A percentile compares a stretch with the other conserved stretches of the same genome.
phyloP scores from a whole-genome alignment of 92 coral and sea anemone species.

The Heteractis magnifica region DNA sequence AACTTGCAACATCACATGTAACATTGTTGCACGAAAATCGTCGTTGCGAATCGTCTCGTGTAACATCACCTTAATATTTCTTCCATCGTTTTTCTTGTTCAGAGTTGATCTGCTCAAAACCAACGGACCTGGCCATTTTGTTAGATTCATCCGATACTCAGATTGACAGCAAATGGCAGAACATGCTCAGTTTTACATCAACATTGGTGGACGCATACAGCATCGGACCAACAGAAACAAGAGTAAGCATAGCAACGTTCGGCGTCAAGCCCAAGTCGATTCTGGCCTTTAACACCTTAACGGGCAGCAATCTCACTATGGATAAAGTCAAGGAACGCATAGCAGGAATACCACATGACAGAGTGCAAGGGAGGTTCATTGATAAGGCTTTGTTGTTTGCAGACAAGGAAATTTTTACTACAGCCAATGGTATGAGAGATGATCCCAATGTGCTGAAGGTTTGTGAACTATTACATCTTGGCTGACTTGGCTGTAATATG shows the following conservation, averaged over 20 bases:
- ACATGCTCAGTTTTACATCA: conserved; percentile 26
- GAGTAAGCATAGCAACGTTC: conserved; percentile 33
- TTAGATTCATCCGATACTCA: conserved; percentile 33
- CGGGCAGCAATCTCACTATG: conserved; percentile 29
- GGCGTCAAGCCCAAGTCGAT: conserved; percentile 4
- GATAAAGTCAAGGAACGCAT: conserved; percentile 25
- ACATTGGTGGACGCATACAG: conserved; percentile 34
- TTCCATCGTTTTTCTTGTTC: background rate
- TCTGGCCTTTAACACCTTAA: conserved; percentile 24
- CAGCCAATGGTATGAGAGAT: conserved; percentile 34
- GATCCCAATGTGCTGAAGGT: conserved; percentile 32
- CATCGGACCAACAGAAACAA: conserved; percentile 28
- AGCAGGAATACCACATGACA: conserved; percentile 17
- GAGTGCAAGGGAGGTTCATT: conserved; percentile 16
- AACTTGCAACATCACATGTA: no score
- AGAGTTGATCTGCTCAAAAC: conserved; percentile 40
- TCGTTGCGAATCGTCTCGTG: no score
- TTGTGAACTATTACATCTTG: background rate
- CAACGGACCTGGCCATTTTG: conserved; percentile 36
- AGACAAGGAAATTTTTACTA: conserved; percentile 22
- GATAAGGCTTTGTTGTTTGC: conserved; percentile 34
- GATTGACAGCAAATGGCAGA: conserved; percentile 39
- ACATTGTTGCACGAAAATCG: no score
- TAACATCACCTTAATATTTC: background rate
- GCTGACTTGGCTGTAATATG: no score